A percentile compares a stretch with the other conserved stretches of the same genome.
These are phyloP conservation scores for Zaprionus gabonicus DNA, from an alignment of 1,140 invertebrate genomes.

Conservation along the genomic window DNA sequence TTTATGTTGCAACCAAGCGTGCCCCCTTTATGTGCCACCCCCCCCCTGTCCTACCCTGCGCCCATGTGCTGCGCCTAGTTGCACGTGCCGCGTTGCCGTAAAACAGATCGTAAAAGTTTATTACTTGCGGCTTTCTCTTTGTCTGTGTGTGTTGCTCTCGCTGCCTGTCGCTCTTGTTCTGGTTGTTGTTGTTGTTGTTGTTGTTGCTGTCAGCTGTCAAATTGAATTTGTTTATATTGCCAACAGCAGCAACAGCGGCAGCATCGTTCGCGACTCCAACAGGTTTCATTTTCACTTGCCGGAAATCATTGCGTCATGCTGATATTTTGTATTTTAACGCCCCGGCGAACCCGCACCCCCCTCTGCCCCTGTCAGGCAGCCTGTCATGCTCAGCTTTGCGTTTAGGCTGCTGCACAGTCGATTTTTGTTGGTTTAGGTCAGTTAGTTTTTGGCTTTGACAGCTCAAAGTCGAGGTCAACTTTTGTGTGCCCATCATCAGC, in stretches of 20 bases:
- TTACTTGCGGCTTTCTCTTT: constrained; percentile 76
- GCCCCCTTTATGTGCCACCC: neutral
- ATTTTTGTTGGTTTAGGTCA: constrained; percentile 84
- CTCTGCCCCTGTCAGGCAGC: constrained; percentile 19
- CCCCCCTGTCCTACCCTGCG: too few species aligned
- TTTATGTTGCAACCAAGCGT: constrained; percentile 73
- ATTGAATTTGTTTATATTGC: constrained; percentile 84
- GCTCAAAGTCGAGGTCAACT: constrained; percentile 84
- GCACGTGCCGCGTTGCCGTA: constrained; percentile 79
- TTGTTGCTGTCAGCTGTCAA: constrained; percentile 83
- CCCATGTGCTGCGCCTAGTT: constrained; percentile 62
- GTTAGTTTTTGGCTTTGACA: constrained; percentile 83
- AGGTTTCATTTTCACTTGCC: constrained; percentile 81
- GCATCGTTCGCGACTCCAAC: constrained; percentile 52
- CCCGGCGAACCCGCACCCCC: neutral
- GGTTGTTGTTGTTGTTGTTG: constrained; percentile 46
- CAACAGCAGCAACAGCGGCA: constrained; percentile 39
- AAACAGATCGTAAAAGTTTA: constrained; percentile 84
- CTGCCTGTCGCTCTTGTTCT: constrained; percentile 27
- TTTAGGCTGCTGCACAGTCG: constrained; percentile 77
- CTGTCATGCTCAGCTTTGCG: constrained; percentile 72
- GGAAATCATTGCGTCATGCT: constrained; percentile 84
- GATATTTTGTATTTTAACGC: constrained; percentile 84
- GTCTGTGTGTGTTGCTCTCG: constrained; percentile 24
- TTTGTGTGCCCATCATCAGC: constrained; percentile 80